Percentiles rank a stretch among this genome's conserved stretches.
These are phyloP conservation scores for Paracanthobrama guichenoti DNA, from an alignment of 2,113 vertebrate species.

Conservation along the genomic window DNA sequence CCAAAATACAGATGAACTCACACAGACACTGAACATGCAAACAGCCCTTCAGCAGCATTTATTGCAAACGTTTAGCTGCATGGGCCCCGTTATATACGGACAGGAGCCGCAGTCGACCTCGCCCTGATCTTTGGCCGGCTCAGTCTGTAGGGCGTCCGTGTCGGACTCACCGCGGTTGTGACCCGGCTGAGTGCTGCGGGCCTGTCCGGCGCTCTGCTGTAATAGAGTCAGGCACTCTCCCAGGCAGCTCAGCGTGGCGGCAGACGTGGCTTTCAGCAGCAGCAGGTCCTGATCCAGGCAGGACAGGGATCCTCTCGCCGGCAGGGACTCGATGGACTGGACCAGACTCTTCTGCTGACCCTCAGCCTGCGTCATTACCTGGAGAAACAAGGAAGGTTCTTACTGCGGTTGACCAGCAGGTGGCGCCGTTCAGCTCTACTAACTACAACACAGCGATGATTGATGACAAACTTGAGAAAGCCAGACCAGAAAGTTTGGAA, in stretches of 20 bases:
- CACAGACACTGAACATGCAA: slow-evolving; percentile 34
- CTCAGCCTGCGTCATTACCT: slow-evolving; percentile 94
- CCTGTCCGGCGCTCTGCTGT: slow-evolving; percentile 76
- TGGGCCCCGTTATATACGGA: slow-evolving; percentile 63
- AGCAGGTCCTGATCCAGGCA: slow-evolving; percentile 97
- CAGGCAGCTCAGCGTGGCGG: slow-evolving; percentile 96
- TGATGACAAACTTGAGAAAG: too few relatives aligned
- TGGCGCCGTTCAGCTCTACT: too few relatives aligned
- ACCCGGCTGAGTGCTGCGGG: slow-evolving; percentile 39
- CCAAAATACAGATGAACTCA: slow-evolving; percentile 30
- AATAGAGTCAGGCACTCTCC: slow-evolving; percentile 95
- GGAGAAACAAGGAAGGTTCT: background rate
- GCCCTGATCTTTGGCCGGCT: slow-evolving; percentile 59
- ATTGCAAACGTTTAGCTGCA: slow-evolving; percentile 70
- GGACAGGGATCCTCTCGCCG: slow-evolving; percentile 86
- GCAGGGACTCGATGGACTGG: slow-evolving; percentile 92
- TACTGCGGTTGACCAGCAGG: background rate
- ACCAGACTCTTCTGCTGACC: slow-evolving; percentile 92
- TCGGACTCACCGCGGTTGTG: slow-evolving; percentile 68
- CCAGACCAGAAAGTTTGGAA: too few relatives aligned
- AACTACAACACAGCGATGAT: too few relatives aligned
- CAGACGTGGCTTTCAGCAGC: slow-evolving; percentile 97
- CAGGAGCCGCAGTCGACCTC: slow-evolving; percentile 70
- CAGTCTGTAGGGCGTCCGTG: slow-evolving; percentile 48
- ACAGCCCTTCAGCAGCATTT: slow-evolving; percentile 71